Evolutionary conservation across 2,113 vertebrate genomes (phyloP).

Genomic region (Chamaetylas fuelleborni): DNA sequence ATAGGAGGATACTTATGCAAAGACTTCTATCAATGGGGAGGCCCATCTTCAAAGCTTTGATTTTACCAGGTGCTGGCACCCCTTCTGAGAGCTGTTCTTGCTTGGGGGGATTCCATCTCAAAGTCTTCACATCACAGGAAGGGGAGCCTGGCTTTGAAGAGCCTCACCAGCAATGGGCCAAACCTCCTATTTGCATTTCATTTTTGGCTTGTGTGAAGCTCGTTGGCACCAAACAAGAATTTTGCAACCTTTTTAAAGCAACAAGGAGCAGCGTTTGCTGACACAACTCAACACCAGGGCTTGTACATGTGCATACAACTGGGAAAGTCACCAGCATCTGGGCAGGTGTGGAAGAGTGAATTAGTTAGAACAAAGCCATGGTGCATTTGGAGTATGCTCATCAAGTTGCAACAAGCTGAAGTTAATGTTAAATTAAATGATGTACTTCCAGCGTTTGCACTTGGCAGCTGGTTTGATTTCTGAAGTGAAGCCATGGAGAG

Average conservation of each 20-base stretch:
- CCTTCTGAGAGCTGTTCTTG: constrained; percentile 53
- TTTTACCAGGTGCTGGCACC: constrained; percentile 56
- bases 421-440: neutral
- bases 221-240: constrained; percentile 13
- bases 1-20: constrained; percentile 46
- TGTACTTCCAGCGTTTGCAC: neutral
- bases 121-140: constrained; percentile 65
- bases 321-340: constrained; percentile 37
- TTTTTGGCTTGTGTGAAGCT: constrained; percentile 31
- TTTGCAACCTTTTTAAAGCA: constrained; percentile 58
- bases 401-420: constrained; percentile 54
- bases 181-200: constrained; percentile 57
- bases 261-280: constrained; percentile 1
- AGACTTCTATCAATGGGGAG: constrained; percentile 59
- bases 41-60: constrained; percentile 70
- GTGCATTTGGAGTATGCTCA: constrained; percentile 21
- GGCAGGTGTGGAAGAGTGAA: constrained; percentile 43
- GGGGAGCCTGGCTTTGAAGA: constrained; percentile 64
- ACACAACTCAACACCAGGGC: neutral
- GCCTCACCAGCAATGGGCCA: constrained; percentile 17
- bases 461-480: constrained; percentile 1
- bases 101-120: constrained; percentile 57
- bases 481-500: neutral
- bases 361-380: constrained; percentile 24
- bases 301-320: constrained; percentile 5